Base-by-base conservation (phyloP, 2,113 vertebrate genomes). In the Hemicordylus capensis region DNA sequence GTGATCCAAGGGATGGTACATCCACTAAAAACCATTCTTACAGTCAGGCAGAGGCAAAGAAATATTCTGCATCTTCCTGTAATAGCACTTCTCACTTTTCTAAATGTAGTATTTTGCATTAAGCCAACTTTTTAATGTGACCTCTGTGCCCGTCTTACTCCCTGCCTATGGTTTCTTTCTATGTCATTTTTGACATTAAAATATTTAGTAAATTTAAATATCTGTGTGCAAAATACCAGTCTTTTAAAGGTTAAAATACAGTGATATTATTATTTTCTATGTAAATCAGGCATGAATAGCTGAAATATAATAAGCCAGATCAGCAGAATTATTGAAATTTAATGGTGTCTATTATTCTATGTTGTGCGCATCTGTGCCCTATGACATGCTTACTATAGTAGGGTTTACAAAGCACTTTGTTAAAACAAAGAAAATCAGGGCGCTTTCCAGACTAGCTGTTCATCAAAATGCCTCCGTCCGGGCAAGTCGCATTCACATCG, bases 211-310 rank as follows among this genome's bases (percentile, higher is more conserved):
- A 78, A 87, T 69, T 4, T 58, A 83, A 17, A 19, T 85, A 4
- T 0, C 0, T 37, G 34, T 24, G 44, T 1, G 15, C 19, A n/a
- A 82, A 83, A 51, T 61, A 69, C 75, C 73, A 4, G 4, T 46
- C 48, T 88, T 88, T 80, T 39, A 78, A 67, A 87, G 67, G 54
- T 78, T 89, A 89, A 85, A 89, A 83, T 73, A 85, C 22, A 88
- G 86, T 14, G 59, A 77, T 74, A n/a, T 28, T 31, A 84, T 85
- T 89, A 77, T 73, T 89, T 88, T 77, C 85, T 46, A 44, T 1
- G 46, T 67, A 39, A 58, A 84, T 69, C 54, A 69, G 39, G 54
- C 64, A 87, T 59, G 56, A 76, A 76, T 84, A 91, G 84, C 15
- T 79, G 56, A 91, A 58, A 74, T 54, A 44, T 70, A 81, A 80